Conservation (phyloP, 2,113 vertebrate species). For the Shinisaurus crocodilurus region DNA sequence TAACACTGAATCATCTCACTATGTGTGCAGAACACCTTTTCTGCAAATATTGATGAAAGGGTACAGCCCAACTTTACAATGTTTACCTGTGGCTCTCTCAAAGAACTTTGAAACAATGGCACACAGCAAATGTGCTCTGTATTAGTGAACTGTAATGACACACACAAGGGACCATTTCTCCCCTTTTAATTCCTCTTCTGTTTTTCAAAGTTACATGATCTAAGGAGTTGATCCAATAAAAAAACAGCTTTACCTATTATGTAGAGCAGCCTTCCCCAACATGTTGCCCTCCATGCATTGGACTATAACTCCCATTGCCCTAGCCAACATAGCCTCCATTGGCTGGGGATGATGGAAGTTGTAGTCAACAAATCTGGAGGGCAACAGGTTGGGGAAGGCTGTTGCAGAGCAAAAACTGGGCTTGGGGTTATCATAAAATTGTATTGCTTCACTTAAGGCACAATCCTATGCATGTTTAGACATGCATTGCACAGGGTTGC, state of each 20-base stretch:
- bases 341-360: too few species aligned
- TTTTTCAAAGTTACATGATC: not conserved
- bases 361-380: too few species aligned
- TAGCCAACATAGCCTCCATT: too few species aligned
- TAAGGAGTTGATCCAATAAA: not conserved
- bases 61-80: not conserved
- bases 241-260: not conserved
- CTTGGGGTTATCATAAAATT: slow-evolving; percentile 4
- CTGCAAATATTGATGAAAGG: not conserved
- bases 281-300: too few species aligned
- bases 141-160: rapidly evolving
- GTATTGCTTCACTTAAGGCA: not conserved
- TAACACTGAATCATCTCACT: not conserved
- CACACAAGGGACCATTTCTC: not conserved
- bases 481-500: too few species aligned
- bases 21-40: not conserved
- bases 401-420: not conserved
- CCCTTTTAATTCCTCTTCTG: not conserved
- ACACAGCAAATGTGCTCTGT: not conserved
- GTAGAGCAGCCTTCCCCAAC: not conserved
- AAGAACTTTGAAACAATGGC: not conserved
- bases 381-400: too few species aligned
- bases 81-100: not conserved
- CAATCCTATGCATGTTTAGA: too few species aligned
- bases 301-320: too few species aligned